phyloP scores from a whole-genome alignment of 2,797 vertebrate genomes.

The Peromyscus aztecus region DNA sequence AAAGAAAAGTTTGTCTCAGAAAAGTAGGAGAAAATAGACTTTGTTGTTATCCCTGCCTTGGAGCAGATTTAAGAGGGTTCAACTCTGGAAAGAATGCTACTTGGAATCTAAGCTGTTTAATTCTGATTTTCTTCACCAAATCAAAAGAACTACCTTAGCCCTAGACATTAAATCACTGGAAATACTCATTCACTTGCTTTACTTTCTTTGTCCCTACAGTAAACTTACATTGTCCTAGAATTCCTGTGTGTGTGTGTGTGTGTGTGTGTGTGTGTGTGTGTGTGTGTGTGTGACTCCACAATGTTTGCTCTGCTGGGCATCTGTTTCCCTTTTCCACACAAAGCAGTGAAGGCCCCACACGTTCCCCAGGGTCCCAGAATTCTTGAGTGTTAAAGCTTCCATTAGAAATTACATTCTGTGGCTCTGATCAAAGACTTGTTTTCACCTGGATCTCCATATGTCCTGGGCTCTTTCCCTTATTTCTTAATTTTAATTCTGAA shows the following conservation, averaged over 20 bases:
- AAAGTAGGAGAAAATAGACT: constrained; percentile 2
- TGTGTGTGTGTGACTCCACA: not conserved
- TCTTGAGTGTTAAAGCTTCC: constrained; percentile 28
- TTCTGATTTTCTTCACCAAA: constrained; percentile 59
- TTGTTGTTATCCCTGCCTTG: constrained; percentile 26
- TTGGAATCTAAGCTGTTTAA: constrained; percentile 53
- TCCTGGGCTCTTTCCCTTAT: constrained; percentile 56
- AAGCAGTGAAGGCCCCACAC: not conserved
- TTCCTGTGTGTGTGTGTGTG: not conserved
- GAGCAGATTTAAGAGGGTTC: not conserved
- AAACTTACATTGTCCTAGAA: constrained; percentile 42
- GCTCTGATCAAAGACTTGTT: not conserved
- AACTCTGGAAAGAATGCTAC: constrained; percentile 46
- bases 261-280: not conserved
- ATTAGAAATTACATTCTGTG: not conserved
- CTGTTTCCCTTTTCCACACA: not conserved
- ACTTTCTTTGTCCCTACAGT: not conserved
- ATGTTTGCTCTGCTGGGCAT: not conserved
- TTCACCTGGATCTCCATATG: constrained; percentile 1
- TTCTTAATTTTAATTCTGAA: constrained; percentile 75
- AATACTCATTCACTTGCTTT: not conserved
- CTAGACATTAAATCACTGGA: constrained; percentile 41
- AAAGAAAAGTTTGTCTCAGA: constrained; percentile 62
- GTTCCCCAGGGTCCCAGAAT: not conserved
- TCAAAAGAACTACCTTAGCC: constrained; percentile 45